phyloP scores from a whole-genome alignment of 1,140 invertebrate genomes.

The Apis laboriosa region DNA sequence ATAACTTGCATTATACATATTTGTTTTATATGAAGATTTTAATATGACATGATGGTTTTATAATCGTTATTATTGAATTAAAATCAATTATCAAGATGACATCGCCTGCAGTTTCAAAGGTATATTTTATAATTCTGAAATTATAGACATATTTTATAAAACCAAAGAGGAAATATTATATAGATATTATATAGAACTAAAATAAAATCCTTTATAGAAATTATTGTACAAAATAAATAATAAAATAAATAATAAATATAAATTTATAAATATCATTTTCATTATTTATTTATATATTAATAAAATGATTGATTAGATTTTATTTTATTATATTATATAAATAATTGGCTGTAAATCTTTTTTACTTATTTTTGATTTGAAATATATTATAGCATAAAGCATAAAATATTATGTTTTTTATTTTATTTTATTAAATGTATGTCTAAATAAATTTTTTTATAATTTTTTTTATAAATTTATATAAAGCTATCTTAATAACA shows the following conservation, averaged over 20 bases:
- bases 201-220: neutral
- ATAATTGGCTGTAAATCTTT: too few relatives aligned
- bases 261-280: neutral
- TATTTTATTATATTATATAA: too few relatives aligned
- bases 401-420: too few relatives aligned
- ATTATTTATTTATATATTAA: neutral
- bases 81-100: slow-evolving; percentile 13
- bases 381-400: too few relatives aligned
- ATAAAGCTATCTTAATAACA: too few relatives aligned
- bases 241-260: neutral
- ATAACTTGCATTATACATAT: neutral
- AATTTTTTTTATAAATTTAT: too few relatives aligned
- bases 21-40: neutral
- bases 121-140: slow-evolving; percentile 2
- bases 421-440: too few relatives aligned
- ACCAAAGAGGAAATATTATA: neutral
- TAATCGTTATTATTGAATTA: neutral
- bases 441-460: too few relatives aligned
- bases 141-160: neutral
- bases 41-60: too few relatives aligned
- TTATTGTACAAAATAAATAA: neutral
- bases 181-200: neutral
- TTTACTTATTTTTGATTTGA: too few relatives aligned
- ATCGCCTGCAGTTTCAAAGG: slow-evolving; percentile 27
- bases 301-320: neutral